Conservation (phyloP, 2,888 invertebrate species). For the Sinodicranocentrus sp. region DNA sequence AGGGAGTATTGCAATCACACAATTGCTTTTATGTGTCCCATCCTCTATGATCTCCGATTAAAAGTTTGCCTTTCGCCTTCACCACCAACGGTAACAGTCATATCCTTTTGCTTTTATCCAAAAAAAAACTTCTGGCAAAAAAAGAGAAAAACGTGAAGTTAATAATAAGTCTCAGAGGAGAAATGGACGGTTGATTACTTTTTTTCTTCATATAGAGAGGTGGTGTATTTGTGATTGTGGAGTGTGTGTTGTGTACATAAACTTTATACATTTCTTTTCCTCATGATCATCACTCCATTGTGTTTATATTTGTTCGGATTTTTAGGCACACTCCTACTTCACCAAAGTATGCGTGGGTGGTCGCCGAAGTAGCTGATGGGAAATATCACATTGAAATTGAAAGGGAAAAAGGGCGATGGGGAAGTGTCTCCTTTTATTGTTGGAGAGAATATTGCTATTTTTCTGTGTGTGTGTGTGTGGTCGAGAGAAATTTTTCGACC, state of each 20-base stretch:
- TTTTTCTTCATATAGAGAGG: too few relatives aligned
- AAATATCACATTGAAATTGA: background rate
- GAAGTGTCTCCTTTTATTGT: background rate
- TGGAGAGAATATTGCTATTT: conserved; percentile 30
- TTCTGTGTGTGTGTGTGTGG: conserved; percentile 33
- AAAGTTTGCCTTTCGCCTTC: conserved; percentile 55
- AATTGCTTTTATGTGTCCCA: conserved; percentile 54
- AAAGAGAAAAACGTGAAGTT: conserved; percentile 47
- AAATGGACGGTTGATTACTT: conserved; percentile 61
- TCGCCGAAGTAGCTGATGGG: background rate
- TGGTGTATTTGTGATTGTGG: too few relatives aligned
- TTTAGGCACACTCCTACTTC: background rate
- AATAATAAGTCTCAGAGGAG: conserved; percentile 62
- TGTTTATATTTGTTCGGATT: conserved; percentile 9
- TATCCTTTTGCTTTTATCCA: background rate
- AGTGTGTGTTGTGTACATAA: too few relatives aligned
- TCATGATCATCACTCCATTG: too few relatives aligned
- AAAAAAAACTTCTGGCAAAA: background rate
- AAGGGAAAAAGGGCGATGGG: background rate
- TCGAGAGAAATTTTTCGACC: background rate
- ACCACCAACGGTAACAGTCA: too few relatives aligned
- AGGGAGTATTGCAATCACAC: conserved; percentile 59
- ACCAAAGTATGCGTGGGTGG: background rate
- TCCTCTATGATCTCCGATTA: conserved; percentile 51
- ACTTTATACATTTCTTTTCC: too few relatives aligned